These are phyloP conservation scores for Lasius fuliginosus DNA, from an alignment of 2,888 invertebrate genomes.

Conservation along the genomic window DNA sequence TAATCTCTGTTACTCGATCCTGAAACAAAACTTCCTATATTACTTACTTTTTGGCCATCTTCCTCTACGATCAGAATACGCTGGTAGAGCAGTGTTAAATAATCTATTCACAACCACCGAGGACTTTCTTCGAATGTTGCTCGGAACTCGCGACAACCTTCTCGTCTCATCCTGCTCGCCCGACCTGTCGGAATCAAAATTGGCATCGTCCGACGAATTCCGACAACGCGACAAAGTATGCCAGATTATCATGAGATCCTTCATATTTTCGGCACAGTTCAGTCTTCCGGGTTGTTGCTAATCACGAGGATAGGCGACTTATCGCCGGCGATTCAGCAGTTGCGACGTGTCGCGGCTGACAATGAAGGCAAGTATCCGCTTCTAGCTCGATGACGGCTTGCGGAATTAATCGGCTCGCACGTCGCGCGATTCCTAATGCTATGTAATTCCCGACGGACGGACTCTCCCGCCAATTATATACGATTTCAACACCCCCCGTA, in stretches of 20 bases:
- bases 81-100: slow-evolving; percentile 86
- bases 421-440: background rate
- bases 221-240: slow-evolving; percentile 87
- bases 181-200: slow-evolving; percentile 53
- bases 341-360: background rate
- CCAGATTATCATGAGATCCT: slow-evolving; percentile 89
- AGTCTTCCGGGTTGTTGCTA: background rate
- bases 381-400: slow-evolving; percentile 10
- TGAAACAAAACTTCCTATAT: slow-evolving; percentile 19
- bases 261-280: slow-evolving; percentile 87
- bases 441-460: background rate
- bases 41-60: slow-evolving; percentile 87
- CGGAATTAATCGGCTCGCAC: background rate
- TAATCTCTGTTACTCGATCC: background rate
- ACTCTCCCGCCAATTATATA: background rate
- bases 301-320: background rate
- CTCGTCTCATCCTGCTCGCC: slow-evolving; percentile 64
- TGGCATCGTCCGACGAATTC: slow-evolving; percentile 86
- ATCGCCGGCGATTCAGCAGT: slow-evolving; percentile 16
- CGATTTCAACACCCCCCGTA: slow-evolving; percentile 34
- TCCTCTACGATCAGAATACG: slow-evolving; percentile 84
- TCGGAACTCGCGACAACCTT: slow-evolving; percentile 65
- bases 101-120: slow-evolving; percentile 86
- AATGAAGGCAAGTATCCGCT: background rate
- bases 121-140: slow-evolving; percentile 85